Evolutionary conservation across 2,888 invertebrate species (phyloP).

Genomic region (Platycnemis pennipes): DNA sequence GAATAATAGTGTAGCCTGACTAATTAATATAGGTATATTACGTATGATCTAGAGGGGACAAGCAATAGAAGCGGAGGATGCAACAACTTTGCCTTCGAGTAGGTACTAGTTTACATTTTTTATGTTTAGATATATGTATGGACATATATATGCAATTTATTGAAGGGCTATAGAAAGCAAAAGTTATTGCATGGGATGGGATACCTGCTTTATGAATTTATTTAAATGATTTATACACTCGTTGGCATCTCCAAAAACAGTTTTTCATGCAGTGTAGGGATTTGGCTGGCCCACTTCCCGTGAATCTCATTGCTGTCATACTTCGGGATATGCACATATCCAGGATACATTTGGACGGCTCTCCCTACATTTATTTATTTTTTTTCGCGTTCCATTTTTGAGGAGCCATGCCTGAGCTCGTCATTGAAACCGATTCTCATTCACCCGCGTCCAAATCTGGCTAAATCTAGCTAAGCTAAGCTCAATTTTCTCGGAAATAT

Average conservation of each 20-base stretch:
- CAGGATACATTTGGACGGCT: neutral
- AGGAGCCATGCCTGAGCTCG: neutral
- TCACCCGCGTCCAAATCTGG: neutral
- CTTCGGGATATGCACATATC: neutral
- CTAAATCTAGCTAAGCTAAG: neutral
- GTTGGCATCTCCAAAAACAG: neutral
- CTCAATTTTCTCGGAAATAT: neutral
- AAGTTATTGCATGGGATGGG: neutral
- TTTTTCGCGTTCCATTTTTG: neutral
- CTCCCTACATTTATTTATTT: neutral
- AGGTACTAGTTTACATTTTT: no score
- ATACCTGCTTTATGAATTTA: neutral
- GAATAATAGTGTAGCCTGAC: no score
- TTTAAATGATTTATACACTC: no score
- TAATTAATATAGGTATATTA: no score
- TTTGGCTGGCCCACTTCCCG: conserved; percentile 21
- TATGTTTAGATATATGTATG: no score
- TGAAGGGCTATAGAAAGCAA: neutral
- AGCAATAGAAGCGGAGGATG: no score
- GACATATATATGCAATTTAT: neutral
- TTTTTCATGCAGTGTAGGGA: neutral
- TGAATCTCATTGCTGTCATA: conserved; percentile 1
- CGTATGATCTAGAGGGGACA: no score
- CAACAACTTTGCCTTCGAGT: no score
- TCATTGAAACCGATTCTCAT: neutral